These are phyloP conservation scores for Drosophila funebris DNA, from an alignment of 1,140 invertebrate species.

Conservation along the genomic window DNA sequence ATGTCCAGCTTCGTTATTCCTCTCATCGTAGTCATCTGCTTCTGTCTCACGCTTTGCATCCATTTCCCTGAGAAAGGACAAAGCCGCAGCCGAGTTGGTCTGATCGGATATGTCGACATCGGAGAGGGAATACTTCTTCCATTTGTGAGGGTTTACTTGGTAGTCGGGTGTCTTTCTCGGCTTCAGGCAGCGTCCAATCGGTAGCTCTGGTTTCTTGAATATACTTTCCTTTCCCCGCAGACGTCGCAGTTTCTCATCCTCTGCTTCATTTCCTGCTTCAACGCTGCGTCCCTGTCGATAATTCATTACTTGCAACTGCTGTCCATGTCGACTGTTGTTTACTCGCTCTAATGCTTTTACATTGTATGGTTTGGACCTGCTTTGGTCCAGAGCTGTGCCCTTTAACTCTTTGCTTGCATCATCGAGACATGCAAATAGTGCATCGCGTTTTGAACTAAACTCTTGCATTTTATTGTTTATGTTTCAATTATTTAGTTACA, in stretches of 20 bases:
- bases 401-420: constrained; percentile 85
- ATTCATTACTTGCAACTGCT: constrained; percentile 50
- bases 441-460: constrained; percentile 85
- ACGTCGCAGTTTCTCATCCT: constrained; percentile 84
- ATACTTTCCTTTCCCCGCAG: constrained; percentile 90
- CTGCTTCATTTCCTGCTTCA: constrained; percentile 25
- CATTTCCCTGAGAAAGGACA: constrained; percentile 88
- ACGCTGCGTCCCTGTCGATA: constrained; percentile 56
- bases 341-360: constrained; percentile 60
- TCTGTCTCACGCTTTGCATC: constrained; percentile 85
- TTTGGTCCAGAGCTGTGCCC: constrained; percentile 84
- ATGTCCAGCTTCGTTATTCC: constrained; percentile 57
- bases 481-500: constrained; percentile 6
- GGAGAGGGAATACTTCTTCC: constrained; percentile 89
- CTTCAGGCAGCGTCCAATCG: constrained; percentile 85
- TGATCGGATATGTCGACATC: constrained; percentile 91
- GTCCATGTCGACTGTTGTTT: constrained; percentile 13
- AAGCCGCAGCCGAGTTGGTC: constrained; percentile 89
- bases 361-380: constrained; percentile 40
- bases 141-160: constrained; percentile 89
- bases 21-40: constrained; percentile 35
- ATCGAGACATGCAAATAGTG: constrained; percentile 85
- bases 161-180: constrained; percentile 87
- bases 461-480: constrained; percentile 71
- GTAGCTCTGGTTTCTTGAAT: constrained; percentile 88